Base-by-base conservation (phyloP, 37 sponge, comb jelly and placozoan species). In the Sycon ciliatum region DNA sequence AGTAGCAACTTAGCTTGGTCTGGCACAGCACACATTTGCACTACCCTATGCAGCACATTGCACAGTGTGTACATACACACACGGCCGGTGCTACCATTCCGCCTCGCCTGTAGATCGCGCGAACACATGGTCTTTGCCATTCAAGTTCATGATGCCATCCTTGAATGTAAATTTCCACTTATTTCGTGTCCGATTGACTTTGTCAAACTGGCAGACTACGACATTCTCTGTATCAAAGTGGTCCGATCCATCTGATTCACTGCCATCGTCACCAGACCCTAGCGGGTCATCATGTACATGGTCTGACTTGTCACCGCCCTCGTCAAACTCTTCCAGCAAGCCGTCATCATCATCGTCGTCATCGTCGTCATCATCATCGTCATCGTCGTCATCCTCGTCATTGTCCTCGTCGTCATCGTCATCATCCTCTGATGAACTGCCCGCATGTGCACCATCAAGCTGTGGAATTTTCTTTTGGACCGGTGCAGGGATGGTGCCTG, bases 191-290 rank as follows among this genome's bases (percentile, higher is more conserved):
- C 83, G 77, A 4, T 70, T 66, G 20, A 82, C 76, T 78, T 87
- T 88, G 49, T 97, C 94, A 81, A 87, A 97, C 69, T 89, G 99
- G 34, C 99, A 97, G 16, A 92, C 92, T 7, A 97, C 83, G 38
- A 85, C 86, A 67, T 92, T 91, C 30, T 86, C 81, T 1, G 85
- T 88, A 28, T 87, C 91, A 63, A 83, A 83, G 36, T 79, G 76
- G n/a, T 83, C 82, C 7, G 28, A 42, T n/a, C 66, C 61, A 29
- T 63, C 77, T 40, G 34, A 73, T 18, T 72, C 77, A 39, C 53
- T 61, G 3, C 38, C 77, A 36, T 82, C 83, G 71, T 82, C 83
- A 36, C 71, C 83, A 13, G 83, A 71, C 46, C 73, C 77, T 13
- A 78, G 67, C 1, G 77, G 83, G 13, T 77, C 83, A 62, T 77